phyloP scores from a whole-genome alignment of 2,888 invertebrate species.

The Melinaea menophilus region DNA sequence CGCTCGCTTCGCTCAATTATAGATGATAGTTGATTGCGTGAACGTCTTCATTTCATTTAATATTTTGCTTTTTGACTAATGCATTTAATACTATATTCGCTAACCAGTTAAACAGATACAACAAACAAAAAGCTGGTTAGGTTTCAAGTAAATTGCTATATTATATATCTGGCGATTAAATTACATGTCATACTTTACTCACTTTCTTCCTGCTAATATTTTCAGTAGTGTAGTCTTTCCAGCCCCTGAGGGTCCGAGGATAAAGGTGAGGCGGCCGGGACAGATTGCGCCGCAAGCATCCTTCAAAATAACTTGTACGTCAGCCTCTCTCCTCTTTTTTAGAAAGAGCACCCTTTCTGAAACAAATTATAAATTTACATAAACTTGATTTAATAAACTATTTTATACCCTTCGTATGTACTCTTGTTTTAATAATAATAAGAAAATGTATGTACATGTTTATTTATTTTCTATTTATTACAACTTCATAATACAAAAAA shows the following conservation, averaged over 20 bases:
- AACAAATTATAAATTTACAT: constrained; percentile 11
- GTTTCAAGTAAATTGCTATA: too few relatives aligned
- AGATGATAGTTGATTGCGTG: too few relatives aligned
- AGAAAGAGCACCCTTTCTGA: constrained; percentile 37
- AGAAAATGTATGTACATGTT: too few relatives aligned
- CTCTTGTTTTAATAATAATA: too few relatives aligned
- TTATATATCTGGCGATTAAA: background rate
- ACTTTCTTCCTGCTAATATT: constrained; percentile 85
- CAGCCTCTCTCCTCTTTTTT: constrained; percentile 31
- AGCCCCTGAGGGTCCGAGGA: constrained; percentile 84
- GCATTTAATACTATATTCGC: too few relatives aligned
- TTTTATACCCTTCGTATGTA: background rate
- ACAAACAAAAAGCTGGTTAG: too few relatives aligned
- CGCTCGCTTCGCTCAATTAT: too few relatives aligned
- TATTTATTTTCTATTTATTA: too few relatives aligned
- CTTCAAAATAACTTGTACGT: constrained; percentile 67
- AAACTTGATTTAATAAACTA: background rate
- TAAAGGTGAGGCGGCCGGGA: constrained; percentile 80
- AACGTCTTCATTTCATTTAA: too few relatives aligned
- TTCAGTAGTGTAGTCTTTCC: constrained; percentile 88
- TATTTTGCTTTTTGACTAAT: too few relatives aligned
- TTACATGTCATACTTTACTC: constrained; percentile 36
- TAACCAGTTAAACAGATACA: too few relatives aligned
- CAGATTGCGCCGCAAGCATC: constrained; percentile 78
- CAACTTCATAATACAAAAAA: too few relatives aligned